phyloP scores from a whole-genome alignment of 2,888 invertebrate species.

The Drosophila rellima region DNA sequence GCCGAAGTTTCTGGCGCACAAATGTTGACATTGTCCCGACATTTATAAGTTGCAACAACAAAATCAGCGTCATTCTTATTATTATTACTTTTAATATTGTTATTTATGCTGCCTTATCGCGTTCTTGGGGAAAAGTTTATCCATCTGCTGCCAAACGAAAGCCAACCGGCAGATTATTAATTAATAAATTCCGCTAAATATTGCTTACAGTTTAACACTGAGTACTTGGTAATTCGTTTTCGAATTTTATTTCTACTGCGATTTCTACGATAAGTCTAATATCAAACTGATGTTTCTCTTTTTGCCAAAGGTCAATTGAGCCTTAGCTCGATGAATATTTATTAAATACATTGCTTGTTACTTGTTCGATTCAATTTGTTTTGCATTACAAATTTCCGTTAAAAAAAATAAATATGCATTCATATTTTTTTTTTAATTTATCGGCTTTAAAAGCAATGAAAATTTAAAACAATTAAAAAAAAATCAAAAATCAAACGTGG shows the following conservation, averaged over 20 bases:
- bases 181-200: conserved; percentile 36
- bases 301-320: neutral
- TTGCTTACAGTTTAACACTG: conserved; percentile 1
- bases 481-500: too few relatives aligned
- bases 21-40: conserved; percentile 23
- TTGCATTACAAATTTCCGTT: too few relatives aligned
- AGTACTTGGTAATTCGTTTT: conserved; percentile 9
- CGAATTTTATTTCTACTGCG: neutral
- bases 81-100: conserved; percentile 30
- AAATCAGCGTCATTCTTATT: neutral
- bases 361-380: too few relatives aligned
- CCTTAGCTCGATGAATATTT: neutral
- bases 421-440: too few relatives aligned
- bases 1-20: conserved; percentile 3
- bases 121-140: conserved; percentile 20
- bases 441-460: too few relatives aligned
- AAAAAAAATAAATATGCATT: too few relatives aligned
- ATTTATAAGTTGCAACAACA: conserved; percentile 31
- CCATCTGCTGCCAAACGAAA: conserved; percentile 12
- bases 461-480: too few relatives aligned
- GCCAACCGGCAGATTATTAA: conserved; percentile 39
- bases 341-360: neutral
- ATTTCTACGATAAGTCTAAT: neutral
- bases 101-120: conserved; percentile 31
- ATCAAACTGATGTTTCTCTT: neutral